phyloP scores from a whole-genome alignment of 2,888 invertebrate genomes.

The Oscheius sp. region DNA sequence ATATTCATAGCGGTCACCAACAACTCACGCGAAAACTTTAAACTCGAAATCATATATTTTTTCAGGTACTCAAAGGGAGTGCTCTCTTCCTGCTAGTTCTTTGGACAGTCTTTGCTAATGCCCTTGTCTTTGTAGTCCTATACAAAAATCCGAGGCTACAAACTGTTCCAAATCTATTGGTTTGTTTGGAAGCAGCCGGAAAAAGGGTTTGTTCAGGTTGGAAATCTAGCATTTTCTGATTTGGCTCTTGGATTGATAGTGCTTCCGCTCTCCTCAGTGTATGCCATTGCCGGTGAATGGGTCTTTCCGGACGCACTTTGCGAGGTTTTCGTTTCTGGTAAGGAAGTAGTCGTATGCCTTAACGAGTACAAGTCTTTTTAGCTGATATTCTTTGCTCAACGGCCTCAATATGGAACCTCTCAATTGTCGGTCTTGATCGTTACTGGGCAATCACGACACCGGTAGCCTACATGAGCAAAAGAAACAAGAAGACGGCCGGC shows the following conservation, averaged over 20 bases:
- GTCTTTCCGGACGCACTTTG: constrained; percentile 75
- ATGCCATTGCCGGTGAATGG: constrained; percentile 75
- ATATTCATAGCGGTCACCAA: constrained; percentile 21
- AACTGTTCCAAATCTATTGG: constrained; percentile 76
- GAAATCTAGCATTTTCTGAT: constrained; percentile 76
- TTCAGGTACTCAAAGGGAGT: constrained; percentile 66
- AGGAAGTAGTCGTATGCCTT: not conserved
- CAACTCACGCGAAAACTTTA: constrained; percentile 7
- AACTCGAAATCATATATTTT: constrained; percentile 23
- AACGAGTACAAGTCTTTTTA: constrained; percentile 43
- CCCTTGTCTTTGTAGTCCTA: constrained; percentile 72
- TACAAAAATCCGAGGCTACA: constrained; percentile 73
- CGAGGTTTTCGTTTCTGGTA: constrained; percentile 75
- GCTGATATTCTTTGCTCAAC: constrained; percentile 76
- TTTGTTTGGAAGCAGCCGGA: constrained; percentile 36
- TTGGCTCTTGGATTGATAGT: constrained; percentile 75
- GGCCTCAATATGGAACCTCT: constrained; percentile 76
- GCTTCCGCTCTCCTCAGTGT: constrained; percentile 76
- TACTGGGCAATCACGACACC: constrained; percentile 74
- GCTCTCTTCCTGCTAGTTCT: constrained; percentile 70
- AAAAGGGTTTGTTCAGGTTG: constrained; percentile 67
- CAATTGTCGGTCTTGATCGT: constrained; percentile 76
- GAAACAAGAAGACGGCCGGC: constrained; percentile 72
- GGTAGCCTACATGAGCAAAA: constrained; percentile 74
- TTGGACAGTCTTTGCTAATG: constrained; percentile 73